Evolutionary conservation across 92 coral and sea anemone genomes (phyloP).

Genomic region (Phenganax subtilis): DNA sequence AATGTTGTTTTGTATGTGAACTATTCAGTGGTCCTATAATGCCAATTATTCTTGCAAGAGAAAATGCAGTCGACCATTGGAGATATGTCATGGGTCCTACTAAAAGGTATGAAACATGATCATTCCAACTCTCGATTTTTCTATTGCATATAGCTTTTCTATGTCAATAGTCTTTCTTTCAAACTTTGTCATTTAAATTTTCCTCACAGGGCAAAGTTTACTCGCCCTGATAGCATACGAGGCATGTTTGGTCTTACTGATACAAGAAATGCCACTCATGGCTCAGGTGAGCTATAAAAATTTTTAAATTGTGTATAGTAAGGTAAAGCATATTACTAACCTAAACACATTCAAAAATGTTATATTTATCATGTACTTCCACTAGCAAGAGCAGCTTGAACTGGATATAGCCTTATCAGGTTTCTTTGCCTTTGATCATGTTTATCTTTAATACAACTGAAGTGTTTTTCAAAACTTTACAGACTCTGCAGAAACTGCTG

Average conservation of each 20-base stretch:
- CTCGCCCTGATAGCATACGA: conserved; percentile 78
- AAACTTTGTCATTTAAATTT: not conserved
- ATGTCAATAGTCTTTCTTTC: not conserved
- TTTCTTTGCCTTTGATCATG: not conserved
- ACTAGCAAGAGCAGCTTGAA: not conserved
- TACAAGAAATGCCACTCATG: conserved; percentile 92
- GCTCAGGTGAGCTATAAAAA: conserved; percentile 59
- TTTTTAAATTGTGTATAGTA: too few species aligned
- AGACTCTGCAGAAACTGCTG: conserved; percentile 85
- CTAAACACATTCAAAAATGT: too few species aligned
- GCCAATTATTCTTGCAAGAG: conserved; percentile 76
- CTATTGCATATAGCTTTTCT: too few species aligned
- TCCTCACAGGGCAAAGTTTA: conserved; percentile 59
- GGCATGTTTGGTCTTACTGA: conserved; percentile 85
- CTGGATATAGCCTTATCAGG: too few species aligned
- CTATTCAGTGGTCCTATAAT: conserved; percentile 74
- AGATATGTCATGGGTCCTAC: conserved; percentile 89
- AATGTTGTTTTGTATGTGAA: not conserved
- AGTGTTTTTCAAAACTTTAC: not conserved
- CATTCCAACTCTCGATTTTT: too few species aligned
- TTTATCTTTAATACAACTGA: not conserved
- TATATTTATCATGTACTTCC: not conserved
- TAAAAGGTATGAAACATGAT: conserved; percentile 50
- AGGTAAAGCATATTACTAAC: too few species aligned
- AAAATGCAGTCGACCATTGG: conserved; percentile 73